Evolutionary conservation across 2,888 invertebrate species (phyloP).

Genomic region (Philopedon plagiatum): DNA sequence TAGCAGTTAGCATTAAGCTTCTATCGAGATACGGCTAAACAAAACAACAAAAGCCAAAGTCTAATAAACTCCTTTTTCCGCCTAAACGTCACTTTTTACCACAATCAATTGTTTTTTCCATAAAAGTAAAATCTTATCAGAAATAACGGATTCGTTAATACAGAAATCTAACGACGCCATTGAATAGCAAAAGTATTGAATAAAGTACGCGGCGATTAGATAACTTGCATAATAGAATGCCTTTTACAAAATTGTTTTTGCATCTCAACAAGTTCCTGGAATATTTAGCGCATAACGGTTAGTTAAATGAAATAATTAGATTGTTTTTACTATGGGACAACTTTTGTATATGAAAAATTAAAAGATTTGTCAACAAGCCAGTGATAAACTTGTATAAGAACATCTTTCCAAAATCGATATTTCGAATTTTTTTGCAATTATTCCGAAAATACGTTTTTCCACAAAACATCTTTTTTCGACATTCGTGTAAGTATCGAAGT

Average conservation of each 20-base stretch:
- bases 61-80: background rate
- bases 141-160: conserved; percentile 15
- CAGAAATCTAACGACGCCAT: conserved; percentile 9
- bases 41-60: no score
- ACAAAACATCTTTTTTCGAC: no score
- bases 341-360: no score
- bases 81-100: background rate
- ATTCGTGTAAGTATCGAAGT: no score
- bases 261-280: conserved; percentile 1
- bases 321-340: no score
- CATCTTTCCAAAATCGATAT: no score
- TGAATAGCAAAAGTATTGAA: conserved; percentile 3
- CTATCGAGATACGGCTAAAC: no score
- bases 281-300: background rate
- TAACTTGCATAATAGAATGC: conserved; percentile 27
- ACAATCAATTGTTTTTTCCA: background rate
- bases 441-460: no score
- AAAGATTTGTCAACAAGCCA: no score
- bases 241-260: conserved; percentile 16
- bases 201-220: conserved; percentile 23
- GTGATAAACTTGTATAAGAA: no score
- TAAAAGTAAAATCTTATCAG: background rate
- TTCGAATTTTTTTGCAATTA: no score
- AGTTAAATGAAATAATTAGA: background rate
- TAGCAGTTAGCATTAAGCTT: no score